phyloP scores from a whole-genome alignment of 2,797 vertebrate genomes.

The Pseudochirops cupreus region DNA sequence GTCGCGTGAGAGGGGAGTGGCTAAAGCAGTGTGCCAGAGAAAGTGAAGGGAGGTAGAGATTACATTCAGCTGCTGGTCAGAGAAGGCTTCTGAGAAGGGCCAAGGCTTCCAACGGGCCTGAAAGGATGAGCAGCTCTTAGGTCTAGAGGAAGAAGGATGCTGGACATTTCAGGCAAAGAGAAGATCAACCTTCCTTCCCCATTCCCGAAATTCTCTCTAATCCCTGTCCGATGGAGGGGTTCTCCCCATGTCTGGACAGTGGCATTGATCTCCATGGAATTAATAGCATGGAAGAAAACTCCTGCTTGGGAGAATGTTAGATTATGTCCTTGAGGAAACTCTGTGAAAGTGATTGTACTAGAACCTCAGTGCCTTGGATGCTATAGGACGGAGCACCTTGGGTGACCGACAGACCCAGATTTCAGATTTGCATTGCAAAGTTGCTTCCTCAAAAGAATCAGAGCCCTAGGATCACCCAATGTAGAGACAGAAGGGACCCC shows the following conservation, averaged over 20 bases:
- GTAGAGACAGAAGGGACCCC: no score
- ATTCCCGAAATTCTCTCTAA: background rate
- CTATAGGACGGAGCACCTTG: background rate
- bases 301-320: constrained; percentile 61
- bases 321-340: constrained; percentile 61
- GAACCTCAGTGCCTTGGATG: background rate
- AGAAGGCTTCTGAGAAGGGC: no score
- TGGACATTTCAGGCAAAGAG: background rate
- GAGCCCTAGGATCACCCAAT: background rate
- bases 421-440: background rate
- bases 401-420: background rate
- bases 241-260: background rate
- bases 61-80: no score
- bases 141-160: background rate
- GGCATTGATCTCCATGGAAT: background rate
- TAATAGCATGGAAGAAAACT: background rate
- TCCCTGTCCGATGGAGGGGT: background rate
- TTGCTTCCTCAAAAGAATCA: background rate
- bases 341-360: constrained; percentile 8
- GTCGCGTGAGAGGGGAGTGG: background rate
- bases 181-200: background rate
- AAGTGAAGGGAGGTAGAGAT: background rate
- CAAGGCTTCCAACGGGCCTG: background rate
- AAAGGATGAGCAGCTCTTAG: background rate
- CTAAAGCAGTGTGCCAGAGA: background rate